Evolutionary conservation across 2,113 vertebrate species (phyloP).

Genomic region (Ceuthmochares aereus): DNA sequence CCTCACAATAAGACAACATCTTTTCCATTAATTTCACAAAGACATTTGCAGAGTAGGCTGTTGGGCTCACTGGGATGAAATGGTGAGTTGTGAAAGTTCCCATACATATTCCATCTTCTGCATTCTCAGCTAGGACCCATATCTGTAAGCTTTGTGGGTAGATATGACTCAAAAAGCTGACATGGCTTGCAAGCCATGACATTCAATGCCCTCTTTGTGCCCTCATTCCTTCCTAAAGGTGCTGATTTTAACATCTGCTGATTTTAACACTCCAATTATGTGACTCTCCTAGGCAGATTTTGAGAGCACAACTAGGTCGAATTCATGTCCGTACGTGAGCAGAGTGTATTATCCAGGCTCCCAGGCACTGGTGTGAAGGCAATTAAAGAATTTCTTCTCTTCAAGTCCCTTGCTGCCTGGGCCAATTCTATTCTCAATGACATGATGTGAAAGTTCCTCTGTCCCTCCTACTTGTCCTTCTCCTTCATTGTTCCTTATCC

Average conservation of each 20-base stretch:
- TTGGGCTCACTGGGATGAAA: neutral
- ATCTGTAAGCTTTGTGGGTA: neutral
- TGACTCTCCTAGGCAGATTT: neutral
- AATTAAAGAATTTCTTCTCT: neutral
- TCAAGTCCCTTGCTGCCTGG: neutral
- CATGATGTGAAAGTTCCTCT: neutral
- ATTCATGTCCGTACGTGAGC: neutral
- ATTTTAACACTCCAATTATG: neutral
- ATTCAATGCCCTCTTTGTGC: neutral
- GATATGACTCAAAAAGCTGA: neutral
- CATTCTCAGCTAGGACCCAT: neutral
- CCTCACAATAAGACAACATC: neutral
- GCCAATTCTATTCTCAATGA: neutral
- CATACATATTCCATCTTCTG: neutral
- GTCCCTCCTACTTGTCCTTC: neutral
- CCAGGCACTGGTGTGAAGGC: neutral
- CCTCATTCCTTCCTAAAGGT: neutral
- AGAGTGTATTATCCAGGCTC: neutral
- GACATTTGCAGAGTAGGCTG: neutral
- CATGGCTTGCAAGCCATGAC: neutral
- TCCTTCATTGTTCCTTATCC: neutral
- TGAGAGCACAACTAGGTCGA: neutral
- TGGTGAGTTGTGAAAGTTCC: neutral
- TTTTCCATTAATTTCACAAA: neutral
- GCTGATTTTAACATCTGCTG: neutral